Conservation (phyloP, 1,140 invertebrate species). For the Bombus vancouverensis region DNA sequence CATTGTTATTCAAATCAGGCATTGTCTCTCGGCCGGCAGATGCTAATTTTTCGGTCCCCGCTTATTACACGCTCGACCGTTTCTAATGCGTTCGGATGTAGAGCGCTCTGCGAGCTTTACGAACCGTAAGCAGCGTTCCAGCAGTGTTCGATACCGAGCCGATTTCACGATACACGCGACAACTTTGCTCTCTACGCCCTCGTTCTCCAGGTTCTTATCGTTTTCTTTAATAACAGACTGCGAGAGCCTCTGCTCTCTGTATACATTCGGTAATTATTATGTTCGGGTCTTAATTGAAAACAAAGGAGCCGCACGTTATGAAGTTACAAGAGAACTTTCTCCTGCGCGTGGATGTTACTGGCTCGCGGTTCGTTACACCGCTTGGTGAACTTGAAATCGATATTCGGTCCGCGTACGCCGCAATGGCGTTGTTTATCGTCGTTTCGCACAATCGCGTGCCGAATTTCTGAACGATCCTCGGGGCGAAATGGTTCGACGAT, state of each 20-base stretch:
- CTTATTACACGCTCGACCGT: slow-evolving; percentile 78
- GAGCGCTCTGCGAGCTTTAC: slow-evolving; percentile 61
- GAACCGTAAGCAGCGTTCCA: slow-evolving; percentile 12
- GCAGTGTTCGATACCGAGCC: slow-evolving; percentile 16
- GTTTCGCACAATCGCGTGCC: slow-evolving; percentile 18
- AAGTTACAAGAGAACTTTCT: slow-evolving; percentile 49
- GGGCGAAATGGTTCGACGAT: slow-evolving; percentile 6
- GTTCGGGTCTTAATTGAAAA: slow-evolving; percentile 50
- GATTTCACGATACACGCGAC: neutral
- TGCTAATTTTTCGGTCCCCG: slow-evolving; percentile 78
- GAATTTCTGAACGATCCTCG: slow-evolving; percentile 27
- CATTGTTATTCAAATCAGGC: slow-evolving; percentile 82
- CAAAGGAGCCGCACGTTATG: slow-evolving; percentile 54
- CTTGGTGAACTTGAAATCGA: slow-evolving; percentile 33
- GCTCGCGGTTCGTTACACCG: slow-evolving; percentile 8
- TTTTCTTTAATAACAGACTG: slow-evolving; percentile 37
- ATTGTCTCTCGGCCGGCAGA: slow-evolving; percentile 78
- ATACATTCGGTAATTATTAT: slow-evolving; percentile 32
- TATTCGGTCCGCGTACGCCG: slow-evolving; percentile 31
- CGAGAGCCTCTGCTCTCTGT: slow-evolving; percentile 13
- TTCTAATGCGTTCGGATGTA: slow-evolving; percentile 78
- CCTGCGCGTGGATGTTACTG: neutral
- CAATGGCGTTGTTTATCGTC: slow-evolving; percentile 38
- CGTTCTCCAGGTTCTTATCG: slow-evolving; percentile 1
- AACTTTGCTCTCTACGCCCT: neutral